Evolutionary conservation across 1,140 invertebrate genomes (phyloP).

Genomic region (Drosophila kurseongensis): DNA sequence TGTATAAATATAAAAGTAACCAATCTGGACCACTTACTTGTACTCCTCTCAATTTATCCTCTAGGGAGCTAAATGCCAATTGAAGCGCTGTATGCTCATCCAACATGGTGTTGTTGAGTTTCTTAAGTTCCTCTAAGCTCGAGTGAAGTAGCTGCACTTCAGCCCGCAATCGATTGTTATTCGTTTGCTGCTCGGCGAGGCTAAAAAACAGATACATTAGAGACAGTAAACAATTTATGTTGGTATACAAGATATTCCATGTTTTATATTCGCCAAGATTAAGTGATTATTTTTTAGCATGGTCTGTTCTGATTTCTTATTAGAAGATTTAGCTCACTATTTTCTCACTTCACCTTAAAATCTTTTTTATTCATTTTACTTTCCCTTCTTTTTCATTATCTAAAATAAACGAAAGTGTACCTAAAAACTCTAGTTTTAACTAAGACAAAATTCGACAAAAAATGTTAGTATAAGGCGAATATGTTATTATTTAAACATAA

Average conservation of each 20-base stretch:
- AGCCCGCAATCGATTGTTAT: conserved; percentile 88
- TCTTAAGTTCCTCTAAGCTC: conserved; percentile 90
- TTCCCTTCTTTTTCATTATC: too few relatives aligned
- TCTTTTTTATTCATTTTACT: too few relatives aligned
- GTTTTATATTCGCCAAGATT: neutral
- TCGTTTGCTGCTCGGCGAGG: conserved; percentile 89
- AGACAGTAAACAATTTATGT: neutral
- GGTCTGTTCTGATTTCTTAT: too few relatives aligned
- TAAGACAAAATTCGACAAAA: too few relatives aligned
- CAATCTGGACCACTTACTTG: conserved; percentile 87
- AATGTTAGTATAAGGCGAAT: too few relatives aligned
- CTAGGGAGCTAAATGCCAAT: conserved; percentile 93
- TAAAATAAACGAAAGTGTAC: too few relatives aligned
- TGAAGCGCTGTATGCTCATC: conserved; percentile 98
- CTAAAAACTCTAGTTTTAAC: too few relatives aligned
- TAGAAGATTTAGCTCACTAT: too few relatives aligned
- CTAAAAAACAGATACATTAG: conserved; percentile 85
- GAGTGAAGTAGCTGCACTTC: conserved; percentile 88
- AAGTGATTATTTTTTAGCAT: too few relatives aligned
- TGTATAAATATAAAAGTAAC: neutral
- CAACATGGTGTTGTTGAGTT: conserved; percentile 93
- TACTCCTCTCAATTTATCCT: conserved; percentile 94
- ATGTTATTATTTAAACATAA: too few relatives aligned
- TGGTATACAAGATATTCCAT: neutral
- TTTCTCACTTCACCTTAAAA: too few relatives aligned